phyloP scores from a whole-genome alignment of 2,888 invertebrate species.

The Aricia artaxerxes region DNA sequence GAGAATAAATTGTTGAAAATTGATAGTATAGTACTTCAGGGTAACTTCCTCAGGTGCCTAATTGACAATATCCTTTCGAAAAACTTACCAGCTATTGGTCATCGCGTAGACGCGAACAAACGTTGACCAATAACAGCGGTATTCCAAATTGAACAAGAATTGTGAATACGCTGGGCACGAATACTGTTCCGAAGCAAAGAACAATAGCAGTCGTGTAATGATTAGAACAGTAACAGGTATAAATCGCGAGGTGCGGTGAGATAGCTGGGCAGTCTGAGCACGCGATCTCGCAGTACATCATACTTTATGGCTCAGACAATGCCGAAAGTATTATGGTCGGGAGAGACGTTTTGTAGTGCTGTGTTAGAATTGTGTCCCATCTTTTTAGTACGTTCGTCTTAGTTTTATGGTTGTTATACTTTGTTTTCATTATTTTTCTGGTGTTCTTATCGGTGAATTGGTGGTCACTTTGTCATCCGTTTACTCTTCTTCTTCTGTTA shows the following conservation, averaged over 20 bases:
- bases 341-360: background rate
- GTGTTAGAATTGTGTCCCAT: background rate
- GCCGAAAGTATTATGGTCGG: background rate
- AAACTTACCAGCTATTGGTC: background rate
- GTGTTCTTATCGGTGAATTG: background rate
- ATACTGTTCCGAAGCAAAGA: background rate
- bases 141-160: background rate
- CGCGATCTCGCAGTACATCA: slow-evolving; percentile 17
- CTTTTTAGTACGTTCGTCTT: background rate
- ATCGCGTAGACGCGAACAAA: background rate
- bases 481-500: too few relatives aligned
- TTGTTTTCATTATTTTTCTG: background rate
- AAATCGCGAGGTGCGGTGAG: slow-evolving; percentile 23
- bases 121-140: background rate
- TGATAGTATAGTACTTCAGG: background rate
- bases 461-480: background rate
- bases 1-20: too few relatives aligned
- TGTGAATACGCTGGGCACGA: background rate
- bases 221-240: slow-evolving; percentile 27
- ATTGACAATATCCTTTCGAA: background rate
- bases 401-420: background rate
- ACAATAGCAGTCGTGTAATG: background rate
- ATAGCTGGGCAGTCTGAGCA: slow-evolving; percentile 14
- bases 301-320: slow-evolving; percentile 22
- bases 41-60: background rate